These are phyloP conservation scores for Lutraria lutraria DNA, from an alignment of 2,888 invertebrate species.

Conservation along the genomic window DNA sequence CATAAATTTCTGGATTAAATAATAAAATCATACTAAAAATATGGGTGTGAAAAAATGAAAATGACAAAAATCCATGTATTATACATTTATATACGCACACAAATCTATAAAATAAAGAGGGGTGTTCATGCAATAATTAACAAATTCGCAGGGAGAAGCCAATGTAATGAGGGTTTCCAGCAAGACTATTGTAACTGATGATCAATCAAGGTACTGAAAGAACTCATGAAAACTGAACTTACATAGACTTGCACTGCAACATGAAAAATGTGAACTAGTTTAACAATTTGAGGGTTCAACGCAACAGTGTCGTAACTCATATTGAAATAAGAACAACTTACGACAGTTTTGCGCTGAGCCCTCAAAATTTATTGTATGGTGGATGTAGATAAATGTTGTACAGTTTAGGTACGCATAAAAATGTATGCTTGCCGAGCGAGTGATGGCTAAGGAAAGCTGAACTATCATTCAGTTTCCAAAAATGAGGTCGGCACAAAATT, in stretches of 20 bases:
- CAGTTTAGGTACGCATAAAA: too few species aligned
- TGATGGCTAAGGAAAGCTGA: too few species aligned
- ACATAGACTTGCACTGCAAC: too few species aligned
- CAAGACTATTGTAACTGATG: background rate
- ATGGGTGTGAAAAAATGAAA: background rate
- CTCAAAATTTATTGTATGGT: too few species aligned
- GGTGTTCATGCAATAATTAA: constrained; percentile 3
- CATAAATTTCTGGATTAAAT: background rate
- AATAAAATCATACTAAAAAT: background rate
- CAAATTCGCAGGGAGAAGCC: background rate
- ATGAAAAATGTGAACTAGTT: too few species aligned
- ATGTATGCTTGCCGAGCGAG: too few species aligned
- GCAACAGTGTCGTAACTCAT: too few species aligned
- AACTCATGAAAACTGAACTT: background rate
- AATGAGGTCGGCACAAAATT: too few species aligned
- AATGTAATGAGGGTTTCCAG: background rate
- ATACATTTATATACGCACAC: background rate
- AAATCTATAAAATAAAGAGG: background rate
- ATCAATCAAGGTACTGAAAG: background rate
- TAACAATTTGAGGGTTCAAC: too few species aligned
- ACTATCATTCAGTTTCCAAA: too few species aligned
- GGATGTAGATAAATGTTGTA: too few species aligned
- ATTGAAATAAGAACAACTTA: background rate
- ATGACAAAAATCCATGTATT: constrained; percentile 21
- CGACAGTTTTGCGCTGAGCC: background rate